Conservation (phyloP, 1,140 invertebrate species). For the Scaptomyza pallida region DNA sequence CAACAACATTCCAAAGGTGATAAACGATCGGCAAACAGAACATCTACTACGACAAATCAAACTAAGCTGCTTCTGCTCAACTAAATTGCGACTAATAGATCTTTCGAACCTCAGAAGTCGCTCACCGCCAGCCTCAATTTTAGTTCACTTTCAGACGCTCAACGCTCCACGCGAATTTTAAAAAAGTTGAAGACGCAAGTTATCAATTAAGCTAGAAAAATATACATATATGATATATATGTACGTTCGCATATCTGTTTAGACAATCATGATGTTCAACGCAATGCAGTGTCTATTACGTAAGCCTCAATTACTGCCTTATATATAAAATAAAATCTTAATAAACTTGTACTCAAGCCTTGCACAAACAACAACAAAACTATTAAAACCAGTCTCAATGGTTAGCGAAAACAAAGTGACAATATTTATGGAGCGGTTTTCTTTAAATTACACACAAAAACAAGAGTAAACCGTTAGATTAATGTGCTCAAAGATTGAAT, state of each 20-base stretch:
- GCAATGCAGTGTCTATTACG: conserved; percentile 64
- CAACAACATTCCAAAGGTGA: conserved; percentile 58
- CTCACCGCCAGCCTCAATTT: conserved; percentile 28
- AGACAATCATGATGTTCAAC: conserved; percentile 58
- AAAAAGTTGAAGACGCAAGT: conserved; percentile 29
- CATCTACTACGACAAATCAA: neutral
- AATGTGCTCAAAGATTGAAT: neutral
- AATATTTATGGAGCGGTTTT: conserved; percentile 43
- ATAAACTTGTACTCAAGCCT: conserved; percentile 12
- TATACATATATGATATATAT: conserved; percentile 26
- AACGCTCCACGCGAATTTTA: conserved; percentile 40
- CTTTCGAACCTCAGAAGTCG: conserved; percentile 29
- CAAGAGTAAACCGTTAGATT: neutral
- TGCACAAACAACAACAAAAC: neutral
- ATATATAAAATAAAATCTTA: conserved; percentile 14
- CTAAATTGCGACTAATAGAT: neutral
- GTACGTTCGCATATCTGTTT: conserved; percentile 12
- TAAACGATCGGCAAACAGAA: conserved; percentile 68
- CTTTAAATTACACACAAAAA: conserved; percentile 22
- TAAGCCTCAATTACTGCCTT: conserved; percentile 63
- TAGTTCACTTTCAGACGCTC: conserved; percentile 59
- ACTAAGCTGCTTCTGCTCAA: conserved; percentile 25
- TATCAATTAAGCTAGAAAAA: conserved; percentile 30
- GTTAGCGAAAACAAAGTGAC: conserved; percentile 26
- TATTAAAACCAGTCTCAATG: conserved; percentile 18